Evolutionary conservation across 2,888 invertebrate genomes (phyloP).

Genomic region (Tromatobia lineatoria): DNA sequence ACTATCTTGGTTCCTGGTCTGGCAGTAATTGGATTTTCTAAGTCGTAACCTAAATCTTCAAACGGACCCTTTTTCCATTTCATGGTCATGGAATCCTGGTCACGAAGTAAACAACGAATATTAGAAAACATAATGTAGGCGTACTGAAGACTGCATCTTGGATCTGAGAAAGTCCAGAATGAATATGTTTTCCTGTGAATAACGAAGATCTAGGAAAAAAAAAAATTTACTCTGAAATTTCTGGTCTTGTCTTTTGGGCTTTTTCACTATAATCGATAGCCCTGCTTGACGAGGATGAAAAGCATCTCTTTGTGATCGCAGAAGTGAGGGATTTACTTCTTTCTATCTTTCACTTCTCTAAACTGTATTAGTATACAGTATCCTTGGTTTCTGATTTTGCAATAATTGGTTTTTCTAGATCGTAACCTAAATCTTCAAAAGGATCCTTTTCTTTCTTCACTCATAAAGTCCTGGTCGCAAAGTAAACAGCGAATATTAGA

Average conservation of each 20-base stretch:
- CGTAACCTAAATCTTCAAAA: slow-evolving; percentile 15
- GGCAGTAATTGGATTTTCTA: slow-evolving; percentile 65
- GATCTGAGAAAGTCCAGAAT: no score
- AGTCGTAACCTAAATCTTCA: not conserved
- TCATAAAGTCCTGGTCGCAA: slow-evolving; percentile 25
- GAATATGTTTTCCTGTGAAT: slow-evolving; percentile 17
- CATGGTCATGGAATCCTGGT: slow-evolving; percentile 29
- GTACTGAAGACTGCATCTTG: not conserved
- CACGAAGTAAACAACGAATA: slow-evolving; percentile 17
- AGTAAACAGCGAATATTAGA: slow-evolving; percentile 15
- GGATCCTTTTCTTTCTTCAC: not conserved
- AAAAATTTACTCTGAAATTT: no score
- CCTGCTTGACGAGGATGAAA: slow-evolving; percentile 1
- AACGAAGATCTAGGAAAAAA: not conserved
- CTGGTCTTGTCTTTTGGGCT: not conserved
- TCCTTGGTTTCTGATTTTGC: slow-evolving; percentile 66
- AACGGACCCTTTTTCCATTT: not conserved
- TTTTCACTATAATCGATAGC: not conserved
- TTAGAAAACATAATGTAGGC: not conserved
- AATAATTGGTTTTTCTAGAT: slow-evolving; percentile 63
- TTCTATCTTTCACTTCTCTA: slow-evolving; percentile 15
- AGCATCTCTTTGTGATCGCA: not conserved
- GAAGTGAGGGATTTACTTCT: slow-evolving; percentile 7
- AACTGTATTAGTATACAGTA: slow-evolving; percentile 61
- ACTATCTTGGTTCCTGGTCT: slow-evolving; percentile 65